A percentile compares a stretch with the other conserved stretches of the same genome.
Conservation (phyloP, 1,140 invertebrate species). For the Eurosta solidaginis region DNA sequence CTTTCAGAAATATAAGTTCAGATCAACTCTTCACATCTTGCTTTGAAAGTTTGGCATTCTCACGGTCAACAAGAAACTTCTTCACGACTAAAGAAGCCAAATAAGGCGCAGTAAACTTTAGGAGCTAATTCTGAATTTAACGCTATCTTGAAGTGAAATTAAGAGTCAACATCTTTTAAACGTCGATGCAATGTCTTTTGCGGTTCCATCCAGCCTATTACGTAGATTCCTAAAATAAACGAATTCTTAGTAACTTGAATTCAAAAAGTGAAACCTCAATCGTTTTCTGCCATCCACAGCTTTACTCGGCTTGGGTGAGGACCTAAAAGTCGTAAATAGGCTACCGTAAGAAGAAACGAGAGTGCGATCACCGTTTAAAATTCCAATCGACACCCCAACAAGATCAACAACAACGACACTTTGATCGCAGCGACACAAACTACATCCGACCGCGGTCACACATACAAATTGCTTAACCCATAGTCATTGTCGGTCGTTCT, state of each 20-base stretch:
- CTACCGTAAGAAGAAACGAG: neutral
- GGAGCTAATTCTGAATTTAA: too few relatives aligned
- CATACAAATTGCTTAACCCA: neutral
- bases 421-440: neutral
- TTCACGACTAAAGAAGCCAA: too few relatives aligned
- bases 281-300: neutral
- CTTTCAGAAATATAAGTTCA: too few relatives aligned
- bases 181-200: too few relatives aligned
- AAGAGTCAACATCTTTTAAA: too few relatives aligned
- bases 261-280: conserved; percentile 8
- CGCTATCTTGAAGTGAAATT: too few relatives aligned
- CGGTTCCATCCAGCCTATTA: too few relatives aligned
- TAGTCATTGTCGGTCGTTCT: neutral
- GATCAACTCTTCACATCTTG: too few relatives aligned
- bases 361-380: conserved; percentile 13
- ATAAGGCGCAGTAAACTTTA: too few relatives aligned
- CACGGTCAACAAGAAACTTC: too few relatives aligned
- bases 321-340: neutral
- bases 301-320: neutral
- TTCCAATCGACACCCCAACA: conserved; percentile 26
- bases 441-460: neutral
- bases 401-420: conserved; percentile 1
- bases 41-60: too few relatives aligned
- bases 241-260: too few relatives aligned
- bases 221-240: neutral